A percentile compares a stretch with the other conserved stretches of the same genome.
Conservation (phyloP, 2,797 vertebrate species). For the Pangasius krempfi region DNA sequence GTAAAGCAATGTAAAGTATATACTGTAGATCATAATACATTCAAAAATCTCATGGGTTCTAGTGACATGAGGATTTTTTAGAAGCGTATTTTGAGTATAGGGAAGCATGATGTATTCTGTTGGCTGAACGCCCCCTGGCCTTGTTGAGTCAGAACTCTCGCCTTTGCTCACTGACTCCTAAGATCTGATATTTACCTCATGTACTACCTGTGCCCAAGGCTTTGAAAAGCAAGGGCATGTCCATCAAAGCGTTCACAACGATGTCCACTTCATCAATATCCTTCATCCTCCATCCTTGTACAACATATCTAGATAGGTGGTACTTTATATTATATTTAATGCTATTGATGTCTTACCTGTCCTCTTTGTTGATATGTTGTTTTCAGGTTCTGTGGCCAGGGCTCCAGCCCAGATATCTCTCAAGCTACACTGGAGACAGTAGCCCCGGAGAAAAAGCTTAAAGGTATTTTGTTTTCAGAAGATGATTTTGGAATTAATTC, state of each 20-base stretch:
- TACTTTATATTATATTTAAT: not conserved
- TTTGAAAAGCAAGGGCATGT: constrained; percentile 42
- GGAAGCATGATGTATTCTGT: not conserved
- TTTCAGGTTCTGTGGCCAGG: constrained; percentile 35
- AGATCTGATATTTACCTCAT: constrained; percentile 52
- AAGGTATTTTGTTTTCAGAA: constrained; percentile 42
- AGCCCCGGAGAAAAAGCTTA: constrained; percentile 41
- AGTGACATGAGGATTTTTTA: not conserved
- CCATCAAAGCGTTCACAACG: constrained; percentile 51
- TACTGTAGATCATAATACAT: not conserved
- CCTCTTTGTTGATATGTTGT: not conserved
- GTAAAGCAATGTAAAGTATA: not conserved
- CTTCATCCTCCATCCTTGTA: constrained; percentile 21
- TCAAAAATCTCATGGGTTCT: not conserved
- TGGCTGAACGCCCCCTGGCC: constrained; percentile 5
- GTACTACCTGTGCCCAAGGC: constrained; percentile 39
- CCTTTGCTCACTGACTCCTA: not conserved
- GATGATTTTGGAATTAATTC: not conserved
- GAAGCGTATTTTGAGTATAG: not conserved
- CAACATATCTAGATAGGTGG: not conserved
- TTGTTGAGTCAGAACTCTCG: constrained; percentile 22
- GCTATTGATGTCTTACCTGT: not conserved
- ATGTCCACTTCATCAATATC: constrained; percentile 51
- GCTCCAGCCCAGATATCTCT: constrained; percentile 22
- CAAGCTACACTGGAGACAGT: constrained; percentile 15